Percentiles rank a stretch among this genome's conserved stretches.
phyloP scores from a whole-genome alignment of 2,888 invertebrate genomes.

The Ophraella communa region DNA sequence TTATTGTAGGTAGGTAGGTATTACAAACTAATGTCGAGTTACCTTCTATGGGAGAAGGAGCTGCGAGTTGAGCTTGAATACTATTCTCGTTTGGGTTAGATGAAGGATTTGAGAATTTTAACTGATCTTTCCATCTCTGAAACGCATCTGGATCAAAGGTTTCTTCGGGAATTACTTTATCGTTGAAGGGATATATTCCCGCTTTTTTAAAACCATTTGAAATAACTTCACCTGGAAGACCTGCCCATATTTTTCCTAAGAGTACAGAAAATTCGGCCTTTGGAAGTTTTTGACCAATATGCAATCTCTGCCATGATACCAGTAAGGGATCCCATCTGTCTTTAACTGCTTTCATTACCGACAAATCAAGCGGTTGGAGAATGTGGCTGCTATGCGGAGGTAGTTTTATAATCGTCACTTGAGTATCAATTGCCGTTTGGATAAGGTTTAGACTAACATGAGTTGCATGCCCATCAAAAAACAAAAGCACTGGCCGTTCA shows the following conservation, averaged over 20 bases:
- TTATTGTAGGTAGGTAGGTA: background rate
- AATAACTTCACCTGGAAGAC: constrained; percentile 8
- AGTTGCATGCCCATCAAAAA: constrained; percentile 50
- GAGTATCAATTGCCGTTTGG: constrained; percentile 1
- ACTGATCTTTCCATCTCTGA: constrained; percentile 10
- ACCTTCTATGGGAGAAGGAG: background rate
- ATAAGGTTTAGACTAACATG: constrained; percentile 37
- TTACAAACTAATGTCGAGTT: background rate
- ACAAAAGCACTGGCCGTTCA: constrained; percentile 46
- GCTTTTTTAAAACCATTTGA: constrained; percentile 25
- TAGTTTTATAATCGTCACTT: constrained; percentile 41
- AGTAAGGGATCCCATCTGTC: constrained; percentile 11
- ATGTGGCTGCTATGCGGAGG: constrained; percentile 49
- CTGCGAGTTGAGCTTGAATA: background rate
- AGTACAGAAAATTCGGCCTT: constrained; percentile 16
- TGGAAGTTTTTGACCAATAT: constrained; percentile 10
- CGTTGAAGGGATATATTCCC: constrained; percentile 21
- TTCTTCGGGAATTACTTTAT: constrained; percentile 18
- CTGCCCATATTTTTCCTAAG: constrained; percentile 17
- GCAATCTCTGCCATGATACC: constrained; percentile 13
- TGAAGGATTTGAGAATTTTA: constrained; percentile 1
- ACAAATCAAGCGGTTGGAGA: constrained; percentile 45
- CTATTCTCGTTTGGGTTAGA: background rate
- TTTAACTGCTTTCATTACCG: constrained; percentile 16
- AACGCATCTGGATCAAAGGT: constrained; percentile 18